Base-by-base conservation (phyloP, 1,140 invertebrate genomes). In the Penaeus japonicus region DNA sequence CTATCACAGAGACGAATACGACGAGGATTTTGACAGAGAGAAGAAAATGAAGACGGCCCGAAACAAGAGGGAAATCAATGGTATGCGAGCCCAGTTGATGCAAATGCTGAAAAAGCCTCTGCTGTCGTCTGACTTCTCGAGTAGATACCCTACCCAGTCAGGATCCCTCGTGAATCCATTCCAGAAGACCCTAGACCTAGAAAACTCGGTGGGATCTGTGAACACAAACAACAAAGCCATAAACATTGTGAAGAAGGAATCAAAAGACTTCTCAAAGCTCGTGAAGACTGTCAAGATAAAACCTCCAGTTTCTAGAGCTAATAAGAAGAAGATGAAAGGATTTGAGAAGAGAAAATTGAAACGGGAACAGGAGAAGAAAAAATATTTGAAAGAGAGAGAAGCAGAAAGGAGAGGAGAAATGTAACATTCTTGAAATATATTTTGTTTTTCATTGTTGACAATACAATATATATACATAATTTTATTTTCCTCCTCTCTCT, bases 1-100 rank as follows among this genome's bases (percentile, higher is more conserved):
- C 54, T 57, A 95, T 95, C 94, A 93, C 82, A 89, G 87, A 32
- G 87, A 89, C 22, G 57, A 84, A n/a, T 54, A 70, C 15, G 87
- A 89, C 27, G 82, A 59, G 22, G 87, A 89, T 35, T 32, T 80
- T 35, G 77, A 84, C n/a, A 62, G 75, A 59, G 82, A 84, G 7
- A 54, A 54, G 22, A 39, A 75, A 17, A 84, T 84, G 83, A 80
- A 79, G 35, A 57, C 82, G 24, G 87, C 87, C n/a, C 82, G n/a
- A n/a, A 78, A 79, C 12, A 89, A 80, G 62, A 75, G 87, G 24
- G 87, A 89, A 53, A 70, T 80, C 2, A 47, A 89, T 24, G 70
- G n/a, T 7, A 85, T 80, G 17, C 62, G 75, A 55, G 27, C 57
- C 47, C 18, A 39, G 12, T 30, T 89, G 47, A 85, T 54, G 75